phyloP scores from a whole-genome alignment of 23 tunicate species.

The Pegea sp. region DNA sequence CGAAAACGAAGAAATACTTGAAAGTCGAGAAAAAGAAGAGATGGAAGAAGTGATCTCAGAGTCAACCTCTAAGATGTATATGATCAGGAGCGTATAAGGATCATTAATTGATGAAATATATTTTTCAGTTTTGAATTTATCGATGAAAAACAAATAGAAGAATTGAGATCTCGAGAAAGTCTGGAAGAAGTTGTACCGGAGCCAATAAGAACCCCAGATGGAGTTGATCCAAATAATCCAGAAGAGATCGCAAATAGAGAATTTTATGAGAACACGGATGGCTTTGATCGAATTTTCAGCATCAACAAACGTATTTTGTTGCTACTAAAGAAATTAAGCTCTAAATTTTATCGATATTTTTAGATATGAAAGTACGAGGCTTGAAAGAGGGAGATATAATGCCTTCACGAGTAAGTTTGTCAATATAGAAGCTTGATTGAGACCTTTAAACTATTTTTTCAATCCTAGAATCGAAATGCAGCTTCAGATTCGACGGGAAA shows the following conservation, averaged over 20 bases:
- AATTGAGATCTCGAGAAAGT: too few relatives aligned
- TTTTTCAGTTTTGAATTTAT: too few relatives aligned
- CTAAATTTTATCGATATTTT: neutral
- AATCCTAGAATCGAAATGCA: constrained; percentile 8
- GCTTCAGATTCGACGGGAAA: constrained; percentile 25
- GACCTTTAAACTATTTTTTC: constrained; percentile 2
- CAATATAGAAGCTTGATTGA: constrained; percentile 4
- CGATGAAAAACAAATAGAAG: too few relatives aligned
- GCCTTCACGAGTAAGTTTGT: neutral
- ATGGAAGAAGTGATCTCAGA: too few relatives aligned
- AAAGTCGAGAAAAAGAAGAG: too few relatives aligned
- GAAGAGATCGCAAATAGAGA: constrained; percentile 21
- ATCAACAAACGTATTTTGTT: constrained; percentile 28
- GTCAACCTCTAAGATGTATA: too few relatives aligned
- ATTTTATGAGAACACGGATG: constrained; percentile 3
- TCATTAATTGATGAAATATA: too few relatives aligned
- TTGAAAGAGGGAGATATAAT: constrained; percentile 10
- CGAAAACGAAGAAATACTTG: too few relatives aligned
- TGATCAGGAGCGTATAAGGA: too few relatives aligned
- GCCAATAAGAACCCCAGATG: too few relatives aligned
- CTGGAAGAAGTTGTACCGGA: too few relatives aligned
- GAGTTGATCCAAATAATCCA: too few relatives aligned
- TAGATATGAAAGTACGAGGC: constrained; percentile 3
- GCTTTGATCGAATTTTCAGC: constrained; percentile 13
- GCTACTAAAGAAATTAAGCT: neutral